phyloP scores from a whole-genome alignment of 2,113 vertebrate species.

The Eclectus roratus region DNA sequence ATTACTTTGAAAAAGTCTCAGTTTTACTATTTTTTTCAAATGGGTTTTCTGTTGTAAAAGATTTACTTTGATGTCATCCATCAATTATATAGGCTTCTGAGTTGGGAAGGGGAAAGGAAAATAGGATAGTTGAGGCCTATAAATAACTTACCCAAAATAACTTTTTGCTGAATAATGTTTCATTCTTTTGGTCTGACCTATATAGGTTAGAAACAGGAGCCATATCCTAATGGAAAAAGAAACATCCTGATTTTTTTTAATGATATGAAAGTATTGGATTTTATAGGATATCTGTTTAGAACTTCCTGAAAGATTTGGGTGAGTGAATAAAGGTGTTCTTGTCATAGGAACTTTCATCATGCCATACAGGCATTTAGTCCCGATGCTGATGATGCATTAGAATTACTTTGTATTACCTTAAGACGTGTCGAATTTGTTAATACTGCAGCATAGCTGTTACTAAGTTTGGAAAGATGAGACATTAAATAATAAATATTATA shows the following conservation, averaged over 20 bases:
- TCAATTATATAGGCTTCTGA: neutral
- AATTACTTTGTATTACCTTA: neutral
- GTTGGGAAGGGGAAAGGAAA: neutral
- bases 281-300: neutral
- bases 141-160: conserved; percentile 11
- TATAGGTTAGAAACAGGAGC: neutral
- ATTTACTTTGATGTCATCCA: neutral
- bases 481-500: neutral
- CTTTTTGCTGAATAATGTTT: neutral
- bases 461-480: neutral
- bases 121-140: neutral
- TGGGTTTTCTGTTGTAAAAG: neutral
- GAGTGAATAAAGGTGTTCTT: neutral
- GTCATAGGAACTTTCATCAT: neutral
- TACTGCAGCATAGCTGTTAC: neutral
- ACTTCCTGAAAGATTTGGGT: neutral
- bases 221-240: neutral
- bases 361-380: accelerated
- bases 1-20: neutral
- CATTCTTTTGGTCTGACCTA: neutral
- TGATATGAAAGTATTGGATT: neutral
- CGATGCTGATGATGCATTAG: neutral
- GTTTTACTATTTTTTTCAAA: neutral
- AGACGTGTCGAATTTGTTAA: neutral
- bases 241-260: neutral